These are phyloP conservation scores for Gryllus longicercus DNA, from an alignment of 2,888 invertebrate genomes.

Conservation along the genomic window DNA sequence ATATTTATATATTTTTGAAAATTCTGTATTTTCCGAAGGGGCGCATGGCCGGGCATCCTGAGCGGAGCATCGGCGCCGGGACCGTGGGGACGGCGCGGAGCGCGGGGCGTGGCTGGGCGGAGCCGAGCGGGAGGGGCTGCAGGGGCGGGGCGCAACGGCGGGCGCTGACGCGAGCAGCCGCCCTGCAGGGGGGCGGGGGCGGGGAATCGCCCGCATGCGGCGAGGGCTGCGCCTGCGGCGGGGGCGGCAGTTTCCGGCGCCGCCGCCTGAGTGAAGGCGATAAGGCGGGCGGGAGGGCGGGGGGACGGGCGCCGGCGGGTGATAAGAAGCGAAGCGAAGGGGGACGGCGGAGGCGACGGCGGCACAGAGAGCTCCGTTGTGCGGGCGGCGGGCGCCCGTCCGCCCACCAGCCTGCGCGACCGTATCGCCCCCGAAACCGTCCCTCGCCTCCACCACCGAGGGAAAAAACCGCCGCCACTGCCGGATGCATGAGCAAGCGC, in stretches of 20 bases:
- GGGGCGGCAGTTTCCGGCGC: neutral
- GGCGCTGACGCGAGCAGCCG: neutral
- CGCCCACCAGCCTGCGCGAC: neutral
- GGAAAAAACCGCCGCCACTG: slow-evolving; percentile 17
- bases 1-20: too few relatives aligned
- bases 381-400: neutral
- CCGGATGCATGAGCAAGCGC: slow-evolving; percentile 6
- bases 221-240: neutral
- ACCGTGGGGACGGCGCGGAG: too few relatives aligned
- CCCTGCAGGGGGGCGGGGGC: neutral
- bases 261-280: slow-evolving; percentile 10
- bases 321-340: neutral
- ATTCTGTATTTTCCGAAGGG: too few relatives aligned
- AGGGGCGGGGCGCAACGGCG: neutral
- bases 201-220: neutral
- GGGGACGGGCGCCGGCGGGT: neutral
- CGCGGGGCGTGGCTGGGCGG: too few relatives aligned
- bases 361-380: slow-evolving; percentile 11
- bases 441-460: neutral
- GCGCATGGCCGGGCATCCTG: too few relatives aligned
- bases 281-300: neutral
- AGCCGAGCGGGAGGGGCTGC: neutral
- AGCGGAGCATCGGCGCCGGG: too few relatives aligned
- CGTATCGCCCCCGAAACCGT: too few relatives aligned
- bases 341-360: neutral